Evolutionary conservation across 1,140 invertebrate species (phyloP).

Genomic region (Drosophila sproati): DNA sequence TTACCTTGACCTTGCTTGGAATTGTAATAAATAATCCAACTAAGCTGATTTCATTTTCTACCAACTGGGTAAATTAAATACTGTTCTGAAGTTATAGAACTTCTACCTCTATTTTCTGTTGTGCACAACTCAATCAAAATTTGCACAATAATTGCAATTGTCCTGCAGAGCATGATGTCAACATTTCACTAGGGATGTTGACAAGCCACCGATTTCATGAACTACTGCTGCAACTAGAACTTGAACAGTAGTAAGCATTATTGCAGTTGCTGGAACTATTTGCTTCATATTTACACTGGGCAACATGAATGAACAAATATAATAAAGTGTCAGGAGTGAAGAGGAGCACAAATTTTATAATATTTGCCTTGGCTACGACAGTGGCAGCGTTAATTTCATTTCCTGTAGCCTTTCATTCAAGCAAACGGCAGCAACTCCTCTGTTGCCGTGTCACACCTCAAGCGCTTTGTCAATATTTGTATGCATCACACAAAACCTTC

Average conservation of each 20-base stretch:
- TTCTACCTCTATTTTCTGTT: neutral
- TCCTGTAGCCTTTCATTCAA: constrained; percentile 16
- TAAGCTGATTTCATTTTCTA: neutral
- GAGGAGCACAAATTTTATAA: neutral
- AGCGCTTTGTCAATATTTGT: constrained; percentile 50
- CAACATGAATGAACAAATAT: neutral
- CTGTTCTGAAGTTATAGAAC: neutral
- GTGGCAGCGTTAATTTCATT: constrained; percentile 50
- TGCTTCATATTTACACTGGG: constrained; percentile 12
- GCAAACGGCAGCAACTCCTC: too few species aligned
- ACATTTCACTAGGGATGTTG: neutral
- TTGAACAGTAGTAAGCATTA: constrained; percentile 12
- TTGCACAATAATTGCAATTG: constrained; percentile 7
- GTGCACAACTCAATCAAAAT: constrained; percentile 10
- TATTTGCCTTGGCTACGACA: constrained; percentile 36
- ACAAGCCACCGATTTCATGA: too few species aligned
- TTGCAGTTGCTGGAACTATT: constrained; percentile 1
- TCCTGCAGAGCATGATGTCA: neutral
- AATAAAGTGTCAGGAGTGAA: too few species aligned
- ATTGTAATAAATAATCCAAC: neutral
- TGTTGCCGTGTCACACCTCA: constrained; percentile 27
- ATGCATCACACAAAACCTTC: constrained; percentile 38
- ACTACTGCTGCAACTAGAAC: too few species aligned
- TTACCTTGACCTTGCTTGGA: neutral
- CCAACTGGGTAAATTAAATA: neutral